phyloP scores from a whole-genome alignment of 2,888 invertebrate species.

The Eristalis tenax region DNA sequence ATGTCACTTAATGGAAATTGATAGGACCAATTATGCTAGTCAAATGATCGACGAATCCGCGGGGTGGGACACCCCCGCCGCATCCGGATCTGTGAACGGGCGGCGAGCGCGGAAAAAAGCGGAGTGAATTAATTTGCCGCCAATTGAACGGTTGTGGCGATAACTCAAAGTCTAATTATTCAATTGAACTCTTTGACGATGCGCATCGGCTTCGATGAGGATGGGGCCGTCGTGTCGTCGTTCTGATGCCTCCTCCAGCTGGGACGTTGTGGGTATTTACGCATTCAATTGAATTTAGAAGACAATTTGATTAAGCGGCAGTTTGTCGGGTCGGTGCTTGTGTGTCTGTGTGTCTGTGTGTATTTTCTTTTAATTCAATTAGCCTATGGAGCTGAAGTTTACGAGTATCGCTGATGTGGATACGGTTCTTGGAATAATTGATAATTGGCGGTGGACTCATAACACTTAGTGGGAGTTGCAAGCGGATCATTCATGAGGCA shows the following conservation, averaged over 20 bases:
- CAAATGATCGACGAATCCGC: conserved; percentile 50
- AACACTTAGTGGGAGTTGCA: neutral
- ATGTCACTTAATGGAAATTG: conserved; percentile 72
- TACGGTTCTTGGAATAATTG: neutral
- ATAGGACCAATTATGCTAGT: conserved; percentile 67
- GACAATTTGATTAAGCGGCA: conserved; percentile 60
- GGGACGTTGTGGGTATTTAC: conserved; percentile 27
- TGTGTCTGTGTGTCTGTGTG: neutral
- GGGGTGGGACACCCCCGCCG: conserved; percentile 42
- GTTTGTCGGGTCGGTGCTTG: neutral
- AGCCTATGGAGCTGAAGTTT: conserved; percentile 34
- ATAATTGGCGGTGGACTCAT: neutral
- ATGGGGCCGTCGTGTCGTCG: neutral
- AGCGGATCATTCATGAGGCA: neutral
- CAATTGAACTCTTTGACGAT: conserved; percentile 63
- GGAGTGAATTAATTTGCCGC: conserved; percentile 49
- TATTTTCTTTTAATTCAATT: conserved; percentile 52
- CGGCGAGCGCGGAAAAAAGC: conserved; percentile 6
- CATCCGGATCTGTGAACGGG: too few relatives aligned
- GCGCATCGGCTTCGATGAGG: neutral
- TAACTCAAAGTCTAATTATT: conserved; percentile 71
- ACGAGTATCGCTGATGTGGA: neutral
- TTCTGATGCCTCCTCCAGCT: conserved; percentile 14
- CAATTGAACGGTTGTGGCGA: conserved; percentile 50
- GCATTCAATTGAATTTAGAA: conserved; percentile 64